Conservation (phyloP, 2,113 vertebrate genomes). For the Erinaceus europaeus region DNA sequence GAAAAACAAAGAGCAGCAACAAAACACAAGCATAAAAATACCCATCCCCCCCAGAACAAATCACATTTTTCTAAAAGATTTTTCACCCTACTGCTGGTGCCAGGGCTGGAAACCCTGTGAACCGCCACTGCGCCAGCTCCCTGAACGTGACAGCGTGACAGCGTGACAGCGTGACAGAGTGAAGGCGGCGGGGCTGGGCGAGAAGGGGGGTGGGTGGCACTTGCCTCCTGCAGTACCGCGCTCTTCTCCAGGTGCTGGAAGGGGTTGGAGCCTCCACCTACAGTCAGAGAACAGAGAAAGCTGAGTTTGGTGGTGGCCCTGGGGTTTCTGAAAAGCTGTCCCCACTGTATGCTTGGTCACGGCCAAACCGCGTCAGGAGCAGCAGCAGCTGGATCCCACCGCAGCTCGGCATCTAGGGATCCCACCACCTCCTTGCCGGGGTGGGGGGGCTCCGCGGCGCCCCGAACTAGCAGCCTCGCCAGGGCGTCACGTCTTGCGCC, state of each 20-base stretch:
- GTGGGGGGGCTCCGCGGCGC: too few relatives aligned
- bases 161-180: too few relatives aligned
- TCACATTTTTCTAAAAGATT: too few relatives aligned
- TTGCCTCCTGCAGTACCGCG: conserved; percentile 88
- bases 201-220: neutral
- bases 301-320: neutral
- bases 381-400: neutral
- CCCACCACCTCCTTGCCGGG: neutral
- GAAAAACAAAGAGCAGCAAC: too few relatives aligned
- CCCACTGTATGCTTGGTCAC: neutral
- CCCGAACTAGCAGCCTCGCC: neutral
- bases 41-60: too few relatives aligned
- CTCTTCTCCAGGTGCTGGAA: conserved; percentile 89
- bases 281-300: neutral
- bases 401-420: neutral
- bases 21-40: too few relatives aligned
- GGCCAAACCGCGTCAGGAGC: neutral
- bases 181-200: neutral
- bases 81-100: too few relatives aligned
- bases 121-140: too few relatives aligned
- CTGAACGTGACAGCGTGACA: too few relatives aligned
- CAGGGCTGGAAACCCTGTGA: too few relatives aligned
- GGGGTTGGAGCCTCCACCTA: conserved; percentile 86
- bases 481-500: too few relatives aligned
- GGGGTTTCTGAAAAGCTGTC: neutral